Conservation (phyloP, 2,797 vertebrate genomes). For the Gallinago nigripennis region DNA sequence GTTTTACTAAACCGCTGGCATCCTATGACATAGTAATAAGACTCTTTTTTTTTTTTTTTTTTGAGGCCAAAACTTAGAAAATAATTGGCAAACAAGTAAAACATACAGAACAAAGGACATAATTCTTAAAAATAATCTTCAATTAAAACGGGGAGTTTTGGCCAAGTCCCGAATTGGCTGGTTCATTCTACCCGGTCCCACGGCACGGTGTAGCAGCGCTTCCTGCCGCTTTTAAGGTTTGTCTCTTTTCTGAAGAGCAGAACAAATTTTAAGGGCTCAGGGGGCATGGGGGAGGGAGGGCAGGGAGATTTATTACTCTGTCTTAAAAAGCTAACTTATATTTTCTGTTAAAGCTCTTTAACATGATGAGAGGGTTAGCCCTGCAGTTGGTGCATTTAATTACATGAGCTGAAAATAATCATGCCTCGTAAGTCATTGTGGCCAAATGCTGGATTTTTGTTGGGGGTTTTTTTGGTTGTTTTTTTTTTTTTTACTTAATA, state of each 20-base stretch:
- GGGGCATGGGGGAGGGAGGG: accelerated
- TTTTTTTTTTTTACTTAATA: not conserved
- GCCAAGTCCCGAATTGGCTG: not conserved
- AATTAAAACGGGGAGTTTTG: not conserved
- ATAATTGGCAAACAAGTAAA: not conserved
- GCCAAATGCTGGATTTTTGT: not conserved
- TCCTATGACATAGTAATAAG: accelerated
- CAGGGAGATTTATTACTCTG: not conserved
- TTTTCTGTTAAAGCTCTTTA: not conserved
- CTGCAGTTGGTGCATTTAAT: not conserved
- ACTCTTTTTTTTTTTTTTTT: not conserved
- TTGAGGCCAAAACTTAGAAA: not conserved
- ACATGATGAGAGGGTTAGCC: not conserved
- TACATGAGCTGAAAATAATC: not conserved
- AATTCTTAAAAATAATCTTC: constrained; percentile 19
- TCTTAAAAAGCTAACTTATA: not conserved
- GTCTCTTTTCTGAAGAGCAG: not conserved
- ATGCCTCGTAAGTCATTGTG: not conserved
- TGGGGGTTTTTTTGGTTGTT: not conserved
- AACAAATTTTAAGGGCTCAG: not conserved
- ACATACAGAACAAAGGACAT: not conserved
- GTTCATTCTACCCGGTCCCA: accelerated
- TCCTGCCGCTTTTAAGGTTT: not conserved
- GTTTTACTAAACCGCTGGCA: not conserved
- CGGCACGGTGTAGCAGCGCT: not conserved